Evolutionary conservation across 2,113 vertebrate genomes (phyloP), one percentile per base, ranked within the genome.

Genomic region (Chaenogobius annularis): DNA sequence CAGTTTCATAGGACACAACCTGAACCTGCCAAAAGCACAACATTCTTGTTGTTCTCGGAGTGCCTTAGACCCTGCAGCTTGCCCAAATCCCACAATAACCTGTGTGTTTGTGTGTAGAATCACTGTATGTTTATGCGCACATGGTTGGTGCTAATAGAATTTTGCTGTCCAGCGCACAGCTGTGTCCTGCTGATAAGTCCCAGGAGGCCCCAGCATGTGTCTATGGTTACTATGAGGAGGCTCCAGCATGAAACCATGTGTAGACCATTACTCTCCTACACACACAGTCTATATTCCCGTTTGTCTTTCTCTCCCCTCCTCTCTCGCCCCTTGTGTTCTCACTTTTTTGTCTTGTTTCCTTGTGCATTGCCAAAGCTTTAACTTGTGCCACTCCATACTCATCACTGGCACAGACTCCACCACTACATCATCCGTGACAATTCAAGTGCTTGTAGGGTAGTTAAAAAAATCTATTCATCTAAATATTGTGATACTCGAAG

Each of bases 171-270:
- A 85, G 87, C 87, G 82, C 92, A 93, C 93, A 93, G 93, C 92
- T 94, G 93, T 92, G 89, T 89, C 81, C 83, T 88, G 87, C 91
- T 93, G 93, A 93, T 93, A 91, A 93, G 90, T 92, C 93, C 91
- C 92, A 88, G 88, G 88, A 89, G 91, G 86, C 81, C 84, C 72
- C 85, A 86, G 88, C 93, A 93, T 94, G 90, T 94, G 93, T 90
- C 90, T 92, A 91, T 93, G 84, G 91, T 93, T 94, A 94, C 91
- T 89, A 82, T 90, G 86, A 89, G 87, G 87, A 93, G 88, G 85
- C 91, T 92, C 77, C 83, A 90, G 88, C 87, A 90, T 91, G 83
- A 88, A 91, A 89, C 91, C 91, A 91, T 91, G 89, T 93, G 92
- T 87, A 89, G 89, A 90, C 92, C 89, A 91, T 93, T 93, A 91